Base-by-base conservation (phyloP, 2,797 vertebrate species). In the Sitta carolinensis region DNA sequence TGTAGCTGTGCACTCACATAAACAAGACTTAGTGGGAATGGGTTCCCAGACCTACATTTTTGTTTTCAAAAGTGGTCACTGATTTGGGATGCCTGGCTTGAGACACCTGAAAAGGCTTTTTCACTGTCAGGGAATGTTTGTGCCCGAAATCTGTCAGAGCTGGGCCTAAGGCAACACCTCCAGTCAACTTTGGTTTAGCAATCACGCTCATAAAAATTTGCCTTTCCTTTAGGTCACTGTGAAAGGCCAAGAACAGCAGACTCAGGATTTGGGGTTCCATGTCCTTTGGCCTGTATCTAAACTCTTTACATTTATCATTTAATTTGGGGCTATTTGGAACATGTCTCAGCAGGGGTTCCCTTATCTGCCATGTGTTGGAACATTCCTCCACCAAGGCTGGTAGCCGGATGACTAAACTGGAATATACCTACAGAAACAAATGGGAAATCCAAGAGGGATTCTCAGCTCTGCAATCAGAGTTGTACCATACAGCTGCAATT, bases 61-160 rank as follows among this genome's bases (percentile, higher is more conserved):
- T 88, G 78, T 93, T 96, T 96, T 96, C 90, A 91, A 80, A 96
- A 94, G 87, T 58, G 70, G 94, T 90, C 89, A 61, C 80, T 88
- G 85, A 79, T 94, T 95, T 68, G 83, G 27, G 91, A 93, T 91
- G 85, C 85, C 77, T 94, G 77, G 77, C 57, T 87, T 79, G 84
- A 88, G 89, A 76, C 66, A 93, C 67, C 73, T 93, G 89, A 95
- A 95, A 94, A 94, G 87, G 87, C 76, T 96, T 96, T 96, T 95
- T 96, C 89, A 95, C 85, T 80, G 47, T 87, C 77, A 94, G 74
- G 61, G 70, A 89, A 43, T 10, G 2, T 87, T 93, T 13, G 13
- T 87, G 86, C 80, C 80, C 34, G 3, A 94, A 93, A 90, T 84
- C 69, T 58, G 34, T 69, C 81, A 85, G 75, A 92, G 36, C 51